phyloP scores from a whole-genome alignment of 2,888 invertebrate species.

The Philereme vetulata region DNA sequence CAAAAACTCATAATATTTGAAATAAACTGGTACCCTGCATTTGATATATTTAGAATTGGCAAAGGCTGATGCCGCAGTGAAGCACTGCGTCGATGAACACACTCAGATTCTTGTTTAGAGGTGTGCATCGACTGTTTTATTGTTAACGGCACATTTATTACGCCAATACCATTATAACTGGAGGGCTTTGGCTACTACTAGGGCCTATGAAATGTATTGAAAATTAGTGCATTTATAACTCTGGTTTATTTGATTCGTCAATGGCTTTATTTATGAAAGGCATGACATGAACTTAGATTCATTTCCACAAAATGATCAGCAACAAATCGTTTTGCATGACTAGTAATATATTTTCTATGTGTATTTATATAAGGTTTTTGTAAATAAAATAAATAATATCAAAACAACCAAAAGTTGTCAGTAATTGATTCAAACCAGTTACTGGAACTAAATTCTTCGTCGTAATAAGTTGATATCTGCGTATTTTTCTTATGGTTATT shows the following conservation, averaged over 20 bases:
- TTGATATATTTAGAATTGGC: background rate
- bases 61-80: constrained; percentile 10
- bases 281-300: constrained; percentile 29
- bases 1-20: background rate
- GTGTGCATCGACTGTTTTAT: constrained; percentile 41
- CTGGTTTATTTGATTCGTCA: constrained; percentile 46
- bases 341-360: constrained; percentile 39
- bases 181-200: constrained; percentile 47
- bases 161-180: constrained; percentile 46
- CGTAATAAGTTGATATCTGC: too few relatives aligned
- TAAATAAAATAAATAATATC: too few relatives aligned
- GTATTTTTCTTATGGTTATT: too few relatives aligned
- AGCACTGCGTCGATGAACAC: constrained; percentile 3
- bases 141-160: constrained; percentile 59
- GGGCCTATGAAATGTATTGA: constrained; percentile 39
- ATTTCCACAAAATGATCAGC: constrained; percentile 9
- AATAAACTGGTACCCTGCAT: too few relatives aligned
- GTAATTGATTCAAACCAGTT: too few relatives aligned
- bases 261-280: constrained; percentile 39
- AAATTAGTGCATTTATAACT: constrained; percentile 41
- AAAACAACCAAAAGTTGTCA: too few relatives aligned
- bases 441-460: too few relatives aligned
- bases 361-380: constrained; percentile 24
- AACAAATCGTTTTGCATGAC: constrained; percentile 24
- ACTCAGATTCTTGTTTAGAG: background rate